Evolutionary conservation across 1,140 invertebrate species (phyloP).

Genomic region (Diuraphis noxia): DNA sequence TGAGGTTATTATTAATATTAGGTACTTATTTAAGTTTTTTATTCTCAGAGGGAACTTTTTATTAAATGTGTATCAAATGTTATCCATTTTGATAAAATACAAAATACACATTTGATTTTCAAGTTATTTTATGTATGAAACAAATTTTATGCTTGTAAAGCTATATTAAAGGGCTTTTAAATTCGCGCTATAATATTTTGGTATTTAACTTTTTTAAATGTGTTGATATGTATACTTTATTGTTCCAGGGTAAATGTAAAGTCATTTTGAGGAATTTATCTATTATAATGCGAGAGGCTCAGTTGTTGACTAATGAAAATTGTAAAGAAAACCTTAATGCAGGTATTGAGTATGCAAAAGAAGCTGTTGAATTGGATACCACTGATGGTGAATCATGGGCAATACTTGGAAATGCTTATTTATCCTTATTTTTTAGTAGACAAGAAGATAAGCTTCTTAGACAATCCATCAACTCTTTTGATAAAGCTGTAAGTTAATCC

Average conservation of each 20-base stretch:
- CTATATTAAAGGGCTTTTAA: neutral
- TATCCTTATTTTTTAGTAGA: conserved; percentile 78
- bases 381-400: conserved; percentile 84
- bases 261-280: conserved; percentile 79
- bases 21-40: too few relatives aligned
- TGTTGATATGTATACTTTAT: neutral
- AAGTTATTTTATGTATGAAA: neutral
- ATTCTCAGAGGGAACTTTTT: too few relatives aligned
- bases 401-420: conserved; percentile 82
- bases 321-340: conserved; percentile 69
- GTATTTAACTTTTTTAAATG: neutral
- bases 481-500: conserved; percentile 70
- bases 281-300: conserved; percentile 78
- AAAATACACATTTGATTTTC: too few relatives aligned
- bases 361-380: conserved; percentile 78
- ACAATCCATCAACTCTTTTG: conserved; percentile 78
- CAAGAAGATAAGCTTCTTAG: conserved; percentile 76
- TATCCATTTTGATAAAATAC: too few relatives aligned
- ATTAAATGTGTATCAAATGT: too few relatives aligned
- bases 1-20: too few relatives aligned
- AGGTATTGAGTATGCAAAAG: conserved; percentile 78
- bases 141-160: neutral
- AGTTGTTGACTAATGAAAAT: conserved; percentile 64
- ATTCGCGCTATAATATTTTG: neutral
- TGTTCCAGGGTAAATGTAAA: conserved; percentile 73